These are phyloP conservation scores for Phthorimaea operculella DNA, from an alignment of 1,140 invertebrate species.

Conservation along the genomic window DNA sequence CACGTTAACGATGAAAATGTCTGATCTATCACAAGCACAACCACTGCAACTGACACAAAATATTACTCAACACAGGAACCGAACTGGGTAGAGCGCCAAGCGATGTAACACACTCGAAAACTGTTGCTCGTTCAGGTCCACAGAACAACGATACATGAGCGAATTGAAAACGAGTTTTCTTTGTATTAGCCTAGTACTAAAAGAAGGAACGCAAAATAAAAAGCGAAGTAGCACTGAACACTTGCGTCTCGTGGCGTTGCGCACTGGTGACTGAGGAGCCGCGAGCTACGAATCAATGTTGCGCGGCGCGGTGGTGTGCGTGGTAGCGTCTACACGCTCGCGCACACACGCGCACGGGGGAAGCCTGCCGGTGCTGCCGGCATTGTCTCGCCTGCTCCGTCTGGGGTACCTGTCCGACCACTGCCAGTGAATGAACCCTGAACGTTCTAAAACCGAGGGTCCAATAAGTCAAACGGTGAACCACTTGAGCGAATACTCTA, in stretches of 20 bases:
- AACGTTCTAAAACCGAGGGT: not conserved
- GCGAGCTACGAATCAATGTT: constrained; percentile 59
- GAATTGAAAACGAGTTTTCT: constrained; percentile 42
- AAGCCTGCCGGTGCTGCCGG: constrained; percentile 19
- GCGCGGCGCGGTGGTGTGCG: constrained; percentile 36
- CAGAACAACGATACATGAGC: constrained; percentile 25
- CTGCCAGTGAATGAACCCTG: constrained; percentile 18
- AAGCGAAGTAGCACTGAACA: constrained; percentile 36
- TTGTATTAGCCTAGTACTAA: constrained; percentile 35
- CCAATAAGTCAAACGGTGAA: constrained; percentile 1
- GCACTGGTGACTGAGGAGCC: constrained; percentile 56
- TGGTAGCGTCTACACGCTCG: constrained; percentile 10
- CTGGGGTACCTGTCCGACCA: constrained; percentile 21
- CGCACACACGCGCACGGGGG: constrained; percentile 30
- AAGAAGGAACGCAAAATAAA: constrained; percentile 55
- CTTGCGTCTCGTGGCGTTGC: constrained; percentile 56
- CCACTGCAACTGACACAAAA: constrained; percentile 59
- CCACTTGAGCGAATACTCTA: not conserved
- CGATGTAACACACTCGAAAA: constrained; percentile 28
- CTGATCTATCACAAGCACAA: constrained; percentile 59
- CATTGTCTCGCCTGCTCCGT: constrained; percentile 27
- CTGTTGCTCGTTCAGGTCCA: constrained; percentile 22
- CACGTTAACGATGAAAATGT: constrained; percentile 60
- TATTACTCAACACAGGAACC: constrained; percentile 57
- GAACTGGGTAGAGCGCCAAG: constrained; percentile 35